These are phyloP conservation scores for Agrotis clavis DNA, from an alignment of 2,888 invertebrate genomes.

Conservation along the genomic window DNA sequence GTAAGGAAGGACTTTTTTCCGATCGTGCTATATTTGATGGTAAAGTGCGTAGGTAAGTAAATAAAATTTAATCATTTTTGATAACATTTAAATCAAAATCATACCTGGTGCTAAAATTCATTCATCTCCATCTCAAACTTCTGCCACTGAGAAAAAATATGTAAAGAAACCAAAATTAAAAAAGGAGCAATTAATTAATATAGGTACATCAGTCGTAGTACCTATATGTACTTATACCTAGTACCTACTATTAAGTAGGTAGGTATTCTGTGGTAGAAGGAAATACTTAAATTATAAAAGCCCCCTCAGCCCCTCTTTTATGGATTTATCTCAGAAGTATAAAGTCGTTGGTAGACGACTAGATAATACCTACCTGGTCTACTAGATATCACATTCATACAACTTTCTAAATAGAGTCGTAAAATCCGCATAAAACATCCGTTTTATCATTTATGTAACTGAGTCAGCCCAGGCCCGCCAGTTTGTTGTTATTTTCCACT, in stretches of 20 bases:
- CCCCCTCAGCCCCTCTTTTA: too few species aligned
- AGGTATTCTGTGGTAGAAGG: too few species aligned
- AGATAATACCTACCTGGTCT: slow-evolving; percentile 23
- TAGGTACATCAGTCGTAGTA: too few species aligned
- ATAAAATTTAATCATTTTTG: background rate
- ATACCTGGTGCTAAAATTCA: background rate
- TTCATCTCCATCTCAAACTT: background rate
- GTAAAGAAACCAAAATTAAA: too few species aligned
- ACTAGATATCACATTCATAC: slow-evolving; percentile 10
- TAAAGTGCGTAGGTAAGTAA: background rate
- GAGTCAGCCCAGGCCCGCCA: slow-evolving; percentile 65
- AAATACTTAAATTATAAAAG: too few species aligned
- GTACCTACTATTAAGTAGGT: too few species aligned
- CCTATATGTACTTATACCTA: too few species aligned
- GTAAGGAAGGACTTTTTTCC: background rate
- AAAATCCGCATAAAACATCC: slow-evolving; percentile 54
- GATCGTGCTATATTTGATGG: slow-evolving; percentile 2
- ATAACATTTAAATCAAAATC: background rate
- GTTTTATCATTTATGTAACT: slow-evolving; percentile 53
- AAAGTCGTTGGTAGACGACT: background rate
- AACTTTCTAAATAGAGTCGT: slow-evolving; percentile 53
- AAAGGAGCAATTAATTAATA: too few species aligned
- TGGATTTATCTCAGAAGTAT: too few species aligned
- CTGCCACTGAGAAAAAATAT: too few species aligned
- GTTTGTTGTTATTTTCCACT: slow-evolving; percentile 61